A percentile compares a stretch with the other conserved stretches of the same genome.
These are phyloP conservation scores for Lepus europaeus DNA, from an alignment of 2,113 vertebrate species.

Conservation along the genomic window DNA sequence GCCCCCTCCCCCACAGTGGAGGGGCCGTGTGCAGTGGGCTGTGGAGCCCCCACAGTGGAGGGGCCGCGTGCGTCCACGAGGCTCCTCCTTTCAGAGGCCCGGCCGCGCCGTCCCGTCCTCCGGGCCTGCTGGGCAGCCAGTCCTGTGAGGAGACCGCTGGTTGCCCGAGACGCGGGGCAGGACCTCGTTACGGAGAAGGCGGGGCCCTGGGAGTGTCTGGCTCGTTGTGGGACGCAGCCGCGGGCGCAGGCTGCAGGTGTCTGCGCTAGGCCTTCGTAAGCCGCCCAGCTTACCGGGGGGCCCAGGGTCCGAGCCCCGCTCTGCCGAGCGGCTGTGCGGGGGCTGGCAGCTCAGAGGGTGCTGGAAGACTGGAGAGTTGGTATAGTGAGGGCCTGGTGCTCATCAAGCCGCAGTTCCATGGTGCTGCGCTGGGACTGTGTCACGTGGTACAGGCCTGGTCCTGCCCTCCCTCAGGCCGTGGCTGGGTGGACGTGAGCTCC, in stretches of 20 bases:
- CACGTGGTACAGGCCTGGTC: not conserved
- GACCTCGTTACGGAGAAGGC: not conserved
- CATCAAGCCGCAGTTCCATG: not conserved
- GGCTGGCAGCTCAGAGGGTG: too few relatives aligned
- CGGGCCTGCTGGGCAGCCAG: not conserved
- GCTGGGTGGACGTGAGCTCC: not conserved
- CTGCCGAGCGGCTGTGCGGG: not conserved
- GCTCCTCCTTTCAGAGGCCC: not conserved
- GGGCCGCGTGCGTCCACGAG: too few relatives aligned
- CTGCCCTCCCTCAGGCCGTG: not conserved
- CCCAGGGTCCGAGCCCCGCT: not conserved
- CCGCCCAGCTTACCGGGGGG: not conserved
- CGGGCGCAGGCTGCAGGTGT: not conserved
- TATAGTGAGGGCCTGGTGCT: not conserved
- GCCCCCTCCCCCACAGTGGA: too few relatives aligned
- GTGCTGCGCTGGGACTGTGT: not conserved
- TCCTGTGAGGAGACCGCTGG: not conserved
- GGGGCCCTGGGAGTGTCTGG: too few relatives aligned
- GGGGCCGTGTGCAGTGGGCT: too few relatives aligned
- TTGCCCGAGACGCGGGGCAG: not conserved
- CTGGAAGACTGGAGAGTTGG: too few relatives aligned
- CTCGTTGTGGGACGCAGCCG: too few relatives aligned
- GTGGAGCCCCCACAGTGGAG: too few relatives aligned
- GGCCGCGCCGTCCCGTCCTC: not conserved
- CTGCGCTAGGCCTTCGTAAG: rapidly evolving